Evolutionary conservation across 2,797 vertebrate species (phyloP).

Genomic region (Acomys russatus): DNA sequence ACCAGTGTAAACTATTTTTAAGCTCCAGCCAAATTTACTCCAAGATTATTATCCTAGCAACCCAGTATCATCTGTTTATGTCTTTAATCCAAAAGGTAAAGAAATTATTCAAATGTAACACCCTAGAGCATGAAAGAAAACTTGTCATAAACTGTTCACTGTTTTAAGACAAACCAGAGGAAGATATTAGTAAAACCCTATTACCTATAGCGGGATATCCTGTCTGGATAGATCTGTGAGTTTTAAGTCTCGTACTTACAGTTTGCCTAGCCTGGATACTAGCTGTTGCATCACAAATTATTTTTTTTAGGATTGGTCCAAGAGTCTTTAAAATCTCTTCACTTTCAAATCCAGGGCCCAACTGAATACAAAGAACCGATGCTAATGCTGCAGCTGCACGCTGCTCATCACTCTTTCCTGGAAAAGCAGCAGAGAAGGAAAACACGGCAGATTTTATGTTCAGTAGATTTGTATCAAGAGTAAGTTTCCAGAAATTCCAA

Average conservation of each 20-base stretch:
- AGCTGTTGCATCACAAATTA: constrained; percentile 95
- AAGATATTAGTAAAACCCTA: neutral
- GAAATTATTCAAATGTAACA: neutral
- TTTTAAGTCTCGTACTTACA: constrained; percentile 89
- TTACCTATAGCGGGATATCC: neutral
- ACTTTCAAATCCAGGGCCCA: constrained; percentile 98
- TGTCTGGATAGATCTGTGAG: neutral
- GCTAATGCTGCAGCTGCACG: constrained; percentile 95
- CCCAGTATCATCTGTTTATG: neutral
- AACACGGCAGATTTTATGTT: neutral
- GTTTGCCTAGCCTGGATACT: constrained; percentile 95
- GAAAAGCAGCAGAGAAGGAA: neutral
- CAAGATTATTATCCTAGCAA: neutral
- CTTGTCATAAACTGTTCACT: neutral
- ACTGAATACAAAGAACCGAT: constrained; percentile 96
- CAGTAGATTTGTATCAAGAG: neutral
- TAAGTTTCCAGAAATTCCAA: neutral
- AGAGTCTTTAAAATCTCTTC: constrained; percentile 97
- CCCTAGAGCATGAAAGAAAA: neutral
- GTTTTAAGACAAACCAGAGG: constrained; percentile 17
- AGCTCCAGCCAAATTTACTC: constrained; percentile 18
- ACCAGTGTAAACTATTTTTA: neutral
- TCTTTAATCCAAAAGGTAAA: constrained; percentile 28
- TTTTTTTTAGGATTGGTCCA: constrained; percentile 95
- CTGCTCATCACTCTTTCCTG: constrained; percentile 98